Evolutionary conservation across 2,797 vertebrate genomes (phyloP).

Genomic region (Fringilla coelebs): DNA sequence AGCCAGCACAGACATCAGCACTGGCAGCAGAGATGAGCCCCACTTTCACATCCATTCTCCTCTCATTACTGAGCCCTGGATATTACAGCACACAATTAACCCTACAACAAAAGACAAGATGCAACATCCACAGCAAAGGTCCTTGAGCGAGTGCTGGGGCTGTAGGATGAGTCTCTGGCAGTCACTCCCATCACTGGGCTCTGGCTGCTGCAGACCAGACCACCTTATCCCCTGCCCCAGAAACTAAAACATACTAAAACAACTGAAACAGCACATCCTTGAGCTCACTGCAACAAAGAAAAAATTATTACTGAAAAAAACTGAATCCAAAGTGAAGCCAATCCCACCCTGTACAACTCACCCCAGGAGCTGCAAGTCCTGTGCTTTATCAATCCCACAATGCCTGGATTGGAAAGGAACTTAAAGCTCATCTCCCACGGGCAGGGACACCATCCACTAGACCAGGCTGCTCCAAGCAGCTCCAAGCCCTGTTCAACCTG

Average conservation of each 20-base stretch:
- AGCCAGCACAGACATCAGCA: not conserved
- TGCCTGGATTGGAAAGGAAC: not conserved
- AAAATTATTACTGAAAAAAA: not conserved
- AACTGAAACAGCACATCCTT: not conserved
- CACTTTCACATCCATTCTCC: not conserved
- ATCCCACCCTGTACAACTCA: fast-evolving
- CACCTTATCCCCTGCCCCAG: not conserved
- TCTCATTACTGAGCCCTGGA: not conserved
- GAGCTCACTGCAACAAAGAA: not conserved
- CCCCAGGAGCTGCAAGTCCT: not conserved
- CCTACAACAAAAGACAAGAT: not conserved
- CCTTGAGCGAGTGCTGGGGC: not conserved
- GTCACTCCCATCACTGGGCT: not conserved
- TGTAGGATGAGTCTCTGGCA: not conserved
- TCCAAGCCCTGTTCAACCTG: not conserved
- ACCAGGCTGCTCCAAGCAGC: not conserved
- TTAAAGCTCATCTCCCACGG: not conserved
- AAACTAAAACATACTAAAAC: not conserved
- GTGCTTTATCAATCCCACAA: not conserved
- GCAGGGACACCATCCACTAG: not conserved
- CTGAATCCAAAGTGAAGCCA: fast-evolving
- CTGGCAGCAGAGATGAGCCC: fast-evolving
- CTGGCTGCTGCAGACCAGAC: not conserved
- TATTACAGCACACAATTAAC: not conserved
- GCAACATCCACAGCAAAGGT: fast-evolving